A percentile compares a stretch with the other conserved stretches of the same genome.
Evolutionary conservation across 2,888 invertebrate species (phyloP).

Genomic region (Meganola albula): DNA sequence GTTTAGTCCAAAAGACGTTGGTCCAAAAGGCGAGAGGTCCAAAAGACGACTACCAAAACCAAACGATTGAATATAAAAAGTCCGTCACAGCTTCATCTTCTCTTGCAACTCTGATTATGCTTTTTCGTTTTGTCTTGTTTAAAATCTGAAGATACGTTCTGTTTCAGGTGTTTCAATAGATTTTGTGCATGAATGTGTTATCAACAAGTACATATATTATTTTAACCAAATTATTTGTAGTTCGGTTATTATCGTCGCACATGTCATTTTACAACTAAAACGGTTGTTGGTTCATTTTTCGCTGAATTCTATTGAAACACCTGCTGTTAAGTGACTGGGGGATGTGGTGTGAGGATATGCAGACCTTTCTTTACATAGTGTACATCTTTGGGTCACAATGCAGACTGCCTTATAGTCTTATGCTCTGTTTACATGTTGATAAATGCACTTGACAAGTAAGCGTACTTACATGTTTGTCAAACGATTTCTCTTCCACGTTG

Average conservation of each 20-base stretch:
- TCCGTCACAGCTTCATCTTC: constrained; percentile 56
- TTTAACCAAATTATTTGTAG: neutral
- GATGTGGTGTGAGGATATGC: constrained; percentile 59
- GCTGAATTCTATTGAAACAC: constrained; percentile 44
- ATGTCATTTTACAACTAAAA: neutral
- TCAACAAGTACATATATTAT: neutral
- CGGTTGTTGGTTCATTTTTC: constrained; percentile 7
- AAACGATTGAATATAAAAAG: no score
- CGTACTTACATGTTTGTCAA: no score
- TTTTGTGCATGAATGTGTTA: constrained; percentile 34
- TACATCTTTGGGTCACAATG: constrained; percentile 28
- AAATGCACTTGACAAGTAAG: no score
- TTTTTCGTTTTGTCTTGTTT: constrained; percentile 34
- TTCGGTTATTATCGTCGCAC: neutral
- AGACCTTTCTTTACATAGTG: constrained; percentile 14
- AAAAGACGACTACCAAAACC: no score
- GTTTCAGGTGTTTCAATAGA: constrained; percentile 40
- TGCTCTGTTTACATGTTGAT: no score
- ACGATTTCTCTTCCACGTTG: no score
- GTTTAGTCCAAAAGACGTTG: no score
- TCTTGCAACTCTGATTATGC: constrained; percentile 41
- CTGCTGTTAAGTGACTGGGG: constrained; percentile 54
- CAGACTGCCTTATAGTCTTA: no score
- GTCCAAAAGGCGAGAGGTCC: no score
- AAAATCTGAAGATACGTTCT: constrained; percentile 11